Percentiles rank a stretch among this genome's conserved stretches.
Evolutionary conservation across 2,113 vertebrate species (phyloP).

Genomic region (Dromas ardeola): DNA sequence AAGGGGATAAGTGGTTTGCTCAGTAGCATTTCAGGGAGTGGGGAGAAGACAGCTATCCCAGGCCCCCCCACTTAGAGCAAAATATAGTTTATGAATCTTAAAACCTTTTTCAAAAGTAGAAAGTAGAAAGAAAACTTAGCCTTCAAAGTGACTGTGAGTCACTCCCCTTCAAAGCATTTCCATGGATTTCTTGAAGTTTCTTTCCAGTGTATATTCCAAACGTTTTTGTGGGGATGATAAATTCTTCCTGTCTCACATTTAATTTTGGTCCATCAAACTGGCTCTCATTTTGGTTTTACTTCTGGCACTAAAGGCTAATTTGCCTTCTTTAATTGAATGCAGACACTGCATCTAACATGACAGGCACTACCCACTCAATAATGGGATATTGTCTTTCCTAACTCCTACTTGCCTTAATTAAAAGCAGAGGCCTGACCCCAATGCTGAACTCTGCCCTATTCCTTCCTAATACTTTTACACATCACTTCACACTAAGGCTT

Average conservation of each 20-base stretch:
- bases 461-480: background rate
- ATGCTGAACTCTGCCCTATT: background rate
- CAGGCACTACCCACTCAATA: constrained; percentile 12
- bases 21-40: background rate
- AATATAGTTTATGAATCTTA: background rate
- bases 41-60: background rate
- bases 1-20: background rate
- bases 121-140: background rate
- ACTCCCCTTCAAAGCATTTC: constrained; percentile 34
- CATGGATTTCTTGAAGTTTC: constrained; percentile 37
- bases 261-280: constrained; percentile 34
- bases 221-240: constrained; percentile 34
- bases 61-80: background rate
- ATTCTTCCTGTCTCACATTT: constrained; percentile 37
- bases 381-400: constrained; percentile 20
- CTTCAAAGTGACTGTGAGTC: constrained; percentile 42
- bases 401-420: background rate
- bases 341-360: background rate
- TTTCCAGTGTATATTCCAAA: constrained; percentile 39
- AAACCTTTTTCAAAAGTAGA: background rate
- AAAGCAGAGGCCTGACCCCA: constrained; percentile 26
- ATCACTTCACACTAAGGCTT: accelerated
- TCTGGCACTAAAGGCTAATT: constrained; percentile 22
- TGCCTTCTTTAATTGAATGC: constrained; percentile 32
- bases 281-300: constrained; percentile 1